A percentile compares a stretch with the other conserved stretches of the same genome.
Evolutionary conservation across 2,113 vertebrate species (phyloP).

Genomic region (Coryphaenoides rupestris): DNA sequence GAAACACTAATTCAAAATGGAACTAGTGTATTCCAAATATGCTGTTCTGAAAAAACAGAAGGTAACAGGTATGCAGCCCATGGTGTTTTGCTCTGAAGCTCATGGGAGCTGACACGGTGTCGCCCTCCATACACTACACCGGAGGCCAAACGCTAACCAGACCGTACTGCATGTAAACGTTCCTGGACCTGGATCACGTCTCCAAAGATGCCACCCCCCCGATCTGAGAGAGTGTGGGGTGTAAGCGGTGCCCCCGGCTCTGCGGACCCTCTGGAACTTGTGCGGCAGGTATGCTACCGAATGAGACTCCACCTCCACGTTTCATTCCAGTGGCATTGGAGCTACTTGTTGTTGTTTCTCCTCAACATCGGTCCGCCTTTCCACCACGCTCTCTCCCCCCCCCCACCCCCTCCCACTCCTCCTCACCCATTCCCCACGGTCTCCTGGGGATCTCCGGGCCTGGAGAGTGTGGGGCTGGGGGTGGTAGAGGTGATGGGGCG

Average conservation of each 20-base stretch:
- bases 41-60: no score
- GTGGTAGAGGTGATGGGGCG: conserved; percentile 29
- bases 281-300: conserved; percentile 24
- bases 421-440: conserved; percentile 36
- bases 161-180: conserved; percentile 21
- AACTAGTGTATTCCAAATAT: no score
- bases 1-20: no score
- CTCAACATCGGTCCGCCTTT: conserved; percentile 26
- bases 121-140: conserved; percentile 24
- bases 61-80: no score
- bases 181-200: conserved; percentile 12
- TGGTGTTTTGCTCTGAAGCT: conserved; percentile 31
- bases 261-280: conserved; percentile 23
- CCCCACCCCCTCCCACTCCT: conserved; percentile 39
- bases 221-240: no score
- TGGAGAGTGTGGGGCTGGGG: conserved; percentile 23
- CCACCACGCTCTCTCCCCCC: not conserved
- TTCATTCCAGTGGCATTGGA: conserved; percentile 13
- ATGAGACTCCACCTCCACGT: conserved; percentile 26
- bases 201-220: no score
- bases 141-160: conserved; percentile 42
- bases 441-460: conserved; percentile 40
- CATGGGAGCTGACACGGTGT: conserved; percentile 48
- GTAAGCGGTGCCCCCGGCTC: no score
- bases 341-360: conserved; percentile 50